A percentile compares a stretch with the other conserved stretches of the same genome.
phyloP scores from a whole-genome alignment of 1,140 invertebrate genomes.

The Bradynema listronoti region DNA sequence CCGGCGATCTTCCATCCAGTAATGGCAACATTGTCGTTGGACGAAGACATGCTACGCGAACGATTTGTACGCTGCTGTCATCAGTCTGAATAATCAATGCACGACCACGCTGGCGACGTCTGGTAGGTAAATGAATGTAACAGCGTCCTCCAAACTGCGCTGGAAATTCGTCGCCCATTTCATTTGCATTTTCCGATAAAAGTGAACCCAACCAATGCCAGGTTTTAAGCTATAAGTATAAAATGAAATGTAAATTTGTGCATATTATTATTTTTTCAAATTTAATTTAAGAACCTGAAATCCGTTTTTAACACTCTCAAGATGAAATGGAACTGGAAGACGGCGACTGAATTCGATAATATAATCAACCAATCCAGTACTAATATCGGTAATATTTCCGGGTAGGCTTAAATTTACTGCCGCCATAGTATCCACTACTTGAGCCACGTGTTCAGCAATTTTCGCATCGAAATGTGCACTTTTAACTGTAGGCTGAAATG shows the following conservation, averaged over 20 bases:
- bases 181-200: neutral
- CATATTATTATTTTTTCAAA: too few relatives aligned
- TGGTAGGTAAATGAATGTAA: slow-evolving; percentile 2
- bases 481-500: slow-evolving; percentile 27
- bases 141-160: neutral
- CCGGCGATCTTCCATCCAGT: slow-evolving; percentile 23
- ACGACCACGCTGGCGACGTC: slow-evolving; percentile 6
- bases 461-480: slow-evolving; percentile 42
- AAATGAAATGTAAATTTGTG: too few relatives aligned
- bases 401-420: slow-evolving; percentile 30
- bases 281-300: too few relatives aligned
- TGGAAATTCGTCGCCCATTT: neutral
- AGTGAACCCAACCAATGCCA: slow-evolving; percentile 14
- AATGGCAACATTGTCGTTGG: slow-evolving; percentile 25
- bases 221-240: too few relatives aligned
- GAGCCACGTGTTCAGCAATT: slow-evolving; percentile 44
- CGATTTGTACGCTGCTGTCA: slow-evolving; percentile 16
- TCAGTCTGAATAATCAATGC: neutral
- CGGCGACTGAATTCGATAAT: slow-evolving; percentile 29
- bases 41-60: slow-evolving; percentile 14
- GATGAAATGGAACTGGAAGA: slow-evolving; percentile 33
- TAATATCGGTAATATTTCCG: slow-evolving; percentile 31
- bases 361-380: slow-evolving; percentile 17
- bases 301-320: slow-evolving; percentile 28
- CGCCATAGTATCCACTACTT: slow-evolving; percentile 34